A percentile compares a stretch with the other conserved stretches of the same genome.
Conservation (phyloP, 2,888 invertebrate species). For the Taenaris catops region DNA sequence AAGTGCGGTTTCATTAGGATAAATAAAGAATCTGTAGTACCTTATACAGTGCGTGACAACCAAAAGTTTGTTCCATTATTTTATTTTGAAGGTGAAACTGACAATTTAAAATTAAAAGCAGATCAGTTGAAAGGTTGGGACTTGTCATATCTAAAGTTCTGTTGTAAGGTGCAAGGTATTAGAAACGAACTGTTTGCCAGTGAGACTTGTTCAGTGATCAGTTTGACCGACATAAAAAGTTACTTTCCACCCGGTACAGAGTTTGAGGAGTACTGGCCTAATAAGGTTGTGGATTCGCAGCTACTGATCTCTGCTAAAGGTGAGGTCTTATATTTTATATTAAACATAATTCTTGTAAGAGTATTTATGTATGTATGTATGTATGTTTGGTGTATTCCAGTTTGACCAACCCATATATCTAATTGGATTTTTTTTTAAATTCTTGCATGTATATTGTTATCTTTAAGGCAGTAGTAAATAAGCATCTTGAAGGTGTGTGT, state of each 20-base stretch:
- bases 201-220: slow-evolving; percentile 94
- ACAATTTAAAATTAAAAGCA: slow-evolving; percentile 92
- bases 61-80: slow-evolving; percentile 95
- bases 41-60: slow-evolving; percentile 90
- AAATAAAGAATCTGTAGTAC: slow-evolving; percentile 95
- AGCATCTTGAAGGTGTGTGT: too few species aligned
- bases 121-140: slow-evolving; percentile 95
- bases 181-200: slow-evolving; percentile 94
- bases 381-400: too few species aligned
- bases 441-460: too few species aligned
- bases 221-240: slow-evolving; percentile 93
- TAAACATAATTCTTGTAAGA: too few species aligned
- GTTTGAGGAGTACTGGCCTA: slow-evolving; percentile 96
- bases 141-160: slow-evolving; percentile 94
- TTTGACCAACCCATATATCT: too few species aligned
- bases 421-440: too few species aligned
- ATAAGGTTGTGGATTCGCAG: slow-evolving; percentile 91
- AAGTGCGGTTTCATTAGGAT: slow-evolving; percentile 95
- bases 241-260: slow-evolving; percentile 94
- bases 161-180: slow-evolving; percentile 96
- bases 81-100: slow-evolving; percentile 94
- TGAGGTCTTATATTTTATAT: slow-evolving; percentile 26
- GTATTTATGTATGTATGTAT: too few species aligned
- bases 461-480: too few species aligned
- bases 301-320: slow-evolving; percentile 86